Base-by-base conservation (phyloP, 2,888 invertebrate genomes). In the Leptinotarsa peninsularis region DNA sequence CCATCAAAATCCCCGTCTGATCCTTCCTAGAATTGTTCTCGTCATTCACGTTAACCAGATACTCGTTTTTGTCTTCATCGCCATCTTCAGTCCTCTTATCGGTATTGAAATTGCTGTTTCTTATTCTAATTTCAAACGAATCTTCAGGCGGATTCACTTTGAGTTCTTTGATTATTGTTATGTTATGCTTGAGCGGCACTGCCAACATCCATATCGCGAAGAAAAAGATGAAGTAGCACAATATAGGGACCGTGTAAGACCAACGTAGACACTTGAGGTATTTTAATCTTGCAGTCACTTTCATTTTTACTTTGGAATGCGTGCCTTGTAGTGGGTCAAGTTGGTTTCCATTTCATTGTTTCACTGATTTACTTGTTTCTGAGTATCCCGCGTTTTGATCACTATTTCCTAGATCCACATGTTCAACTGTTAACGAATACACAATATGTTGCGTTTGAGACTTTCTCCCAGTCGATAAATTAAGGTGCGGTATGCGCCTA, bases 141-240 rank as follows among this genome's bases (percentile, higher is more conserved):
- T 87, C 86, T 73, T 86, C 86, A 0, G 83, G 75, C 67, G 82
- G 83, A 17, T 79, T 73, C 18, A 82, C 73, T 15, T 81, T 82
- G 15, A 84, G 72, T 63, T 84, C 79, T 68, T 82, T 85, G 5
- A 80, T 79, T 4, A 81, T 78, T 50, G 82, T 83, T 63, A 81
- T 84, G 60, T 82, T 84, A 27, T 84, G 86, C 80, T 88, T 88
- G 68, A 89, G 82, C 72, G 89, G 89, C 67, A 90, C 86, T 4
- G 91, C 89, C 74, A 90, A 86, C 82, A 89, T 88, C 86, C 90
- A 89, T 81, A 91, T 90, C 83, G 90, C 85, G 73, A 89, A 87
- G 82, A 91, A 90, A 84, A 91, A 90, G 78, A 89, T 86, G 76
- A 90, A 84, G 85, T 91, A 91, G 83, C 90, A 90, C 81, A 91